Evolutionary conservation across 2,888 invertebrate genomes (phyloP).

Genomic region (Neoitamus cyanurus): DNA sequence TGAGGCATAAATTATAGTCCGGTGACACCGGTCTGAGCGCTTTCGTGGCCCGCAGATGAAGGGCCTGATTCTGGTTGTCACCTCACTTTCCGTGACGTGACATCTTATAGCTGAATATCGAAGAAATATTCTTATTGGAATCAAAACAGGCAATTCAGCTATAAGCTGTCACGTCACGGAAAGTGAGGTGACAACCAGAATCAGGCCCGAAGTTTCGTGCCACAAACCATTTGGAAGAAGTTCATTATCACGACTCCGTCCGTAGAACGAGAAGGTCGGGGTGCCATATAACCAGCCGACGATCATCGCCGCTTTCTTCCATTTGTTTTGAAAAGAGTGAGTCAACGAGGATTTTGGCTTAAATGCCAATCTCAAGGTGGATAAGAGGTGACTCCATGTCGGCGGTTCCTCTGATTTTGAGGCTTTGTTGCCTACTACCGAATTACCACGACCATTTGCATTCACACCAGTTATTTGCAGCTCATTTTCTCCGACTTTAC

Average conservation of each 20-base stretch:
- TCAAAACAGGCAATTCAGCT: no score
- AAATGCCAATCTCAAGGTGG: conserved; percentile 1
- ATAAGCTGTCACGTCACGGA: no score
- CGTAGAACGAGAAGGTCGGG: neutral
- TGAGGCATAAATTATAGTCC: neutral
- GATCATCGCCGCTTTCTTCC: neutral
- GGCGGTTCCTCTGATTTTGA: neutral
- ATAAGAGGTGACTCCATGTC: neutral
- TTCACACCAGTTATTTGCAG: neutral
- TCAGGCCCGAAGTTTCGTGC: neutral
- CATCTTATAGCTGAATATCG: no score
- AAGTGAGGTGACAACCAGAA: no score
- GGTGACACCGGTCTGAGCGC: neutral
- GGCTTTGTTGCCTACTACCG: neutral
- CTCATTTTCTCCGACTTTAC: neutral
- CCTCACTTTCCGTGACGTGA: no score
- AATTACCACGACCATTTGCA: neutral
- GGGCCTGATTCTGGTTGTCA: no score
- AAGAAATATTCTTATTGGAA: no score
- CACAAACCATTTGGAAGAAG: neutral
- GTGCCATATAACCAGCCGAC: neutral
- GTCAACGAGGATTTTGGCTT: neutral
- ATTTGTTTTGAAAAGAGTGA: neutral
- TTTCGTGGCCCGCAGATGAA: neutral
- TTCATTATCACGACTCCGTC: neutral